Percentiles rank a stretch among this genome's conserved stretches.
These are phyloP conservation scores for Stichopus chloronotus DNA, from an alignment of 35 echinoderm and acorn worm genomes.

Conservation along the genomic window DNA sequence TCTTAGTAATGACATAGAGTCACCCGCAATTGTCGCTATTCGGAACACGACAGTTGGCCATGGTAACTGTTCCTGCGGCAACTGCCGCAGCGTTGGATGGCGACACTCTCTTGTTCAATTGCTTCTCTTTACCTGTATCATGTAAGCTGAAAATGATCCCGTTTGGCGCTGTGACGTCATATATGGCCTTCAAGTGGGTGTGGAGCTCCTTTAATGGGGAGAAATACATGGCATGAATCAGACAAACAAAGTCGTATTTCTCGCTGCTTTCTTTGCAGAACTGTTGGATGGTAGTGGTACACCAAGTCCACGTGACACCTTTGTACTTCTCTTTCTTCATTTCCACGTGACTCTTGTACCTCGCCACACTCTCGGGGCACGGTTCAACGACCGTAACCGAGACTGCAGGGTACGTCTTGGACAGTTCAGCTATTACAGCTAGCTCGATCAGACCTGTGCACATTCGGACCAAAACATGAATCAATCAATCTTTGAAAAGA, in stretches of 20 bases:
- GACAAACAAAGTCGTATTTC: neutral
- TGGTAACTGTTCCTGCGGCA: too few species aligned
- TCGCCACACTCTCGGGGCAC: neutral
- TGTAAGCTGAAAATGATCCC: neutral
- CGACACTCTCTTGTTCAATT: too few species aligned
- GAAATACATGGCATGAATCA: neutral
- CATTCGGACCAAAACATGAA: too few species aligned
- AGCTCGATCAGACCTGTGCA: neutral
- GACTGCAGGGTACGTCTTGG: neutral
- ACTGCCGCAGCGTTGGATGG: too few species aligned
- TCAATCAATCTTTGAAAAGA: too few species aligned
- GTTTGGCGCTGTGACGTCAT: neutral
- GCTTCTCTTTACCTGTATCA: neutral
- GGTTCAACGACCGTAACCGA: slow-evolving; percentile 2
- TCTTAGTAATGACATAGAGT: too few species aligned
- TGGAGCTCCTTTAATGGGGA: neutral
- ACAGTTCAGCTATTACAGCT: neutral
- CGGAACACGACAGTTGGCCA: too few species aligned
- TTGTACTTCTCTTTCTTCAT: neutral
- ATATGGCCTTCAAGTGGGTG: neutral
- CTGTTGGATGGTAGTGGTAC: neutral
- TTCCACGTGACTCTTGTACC: neutral
- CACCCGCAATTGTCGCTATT: too few species aligned
- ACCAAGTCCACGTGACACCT: slow-evolving; percentile 1
- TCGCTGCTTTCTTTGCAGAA: neutral